Percentiles rank a stretch among this genome's conserved stretches.
These are phyloP conservation scores for Pangasius mekongensis DNA, from an alignment of 2,797 vertebrate genomes.

Conservation along the genomic window DNA sequence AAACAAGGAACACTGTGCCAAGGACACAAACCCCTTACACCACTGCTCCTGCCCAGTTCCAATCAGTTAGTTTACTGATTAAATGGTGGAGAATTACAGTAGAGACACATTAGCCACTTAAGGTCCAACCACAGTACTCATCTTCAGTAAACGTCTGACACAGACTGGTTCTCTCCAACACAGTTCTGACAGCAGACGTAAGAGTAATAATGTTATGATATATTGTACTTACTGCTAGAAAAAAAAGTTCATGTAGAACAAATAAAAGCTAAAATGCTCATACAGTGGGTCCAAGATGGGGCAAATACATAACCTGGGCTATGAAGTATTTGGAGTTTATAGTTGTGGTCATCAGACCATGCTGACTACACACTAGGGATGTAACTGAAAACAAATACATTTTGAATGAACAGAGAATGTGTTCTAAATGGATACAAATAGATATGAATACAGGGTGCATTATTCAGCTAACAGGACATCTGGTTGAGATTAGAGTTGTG, in stretches of 20 bases:
- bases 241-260: not conserved
- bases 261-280: not conserved
- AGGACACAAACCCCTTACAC: slow-evolving; percentile 9
- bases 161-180: slow-evolving; percentile 37
- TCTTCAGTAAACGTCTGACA: slow-evolving; percentile 41
- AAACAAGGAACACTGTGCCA: slow-evolving; percentile 18
- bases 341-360: not conserved
- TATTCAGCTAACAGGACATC: not conserved
- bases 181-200: slow-evolving; percentile 2
- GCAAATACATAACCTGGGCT: not conserved
- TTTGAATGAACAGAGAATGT: not conserved
- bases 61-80: not conserved
- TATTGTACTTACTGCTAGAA: not conserved
- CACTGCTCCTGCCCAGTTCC: not conserved
- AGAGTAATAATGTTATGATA: not conserved
- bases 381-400: not conserved
- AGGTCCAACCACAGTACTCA: slow-evolving; percentile 42
- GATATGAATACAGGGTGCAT: not conserved
- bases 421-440: not conserved
- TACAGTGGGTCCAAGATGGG: not conserved
- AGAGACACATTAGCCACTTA: slow-evolving; percentile 29
- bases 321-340: not conserved
- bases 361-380: not conserved
- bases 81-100: slow-evolving; percentile 40
- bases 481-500: not conserved